Evolutionary conservation across 2,888 invertebrate genomes (phyloP), one percentile per base, ranked within the genome.

Genomic region (Harpalus rufipes): DNA sequence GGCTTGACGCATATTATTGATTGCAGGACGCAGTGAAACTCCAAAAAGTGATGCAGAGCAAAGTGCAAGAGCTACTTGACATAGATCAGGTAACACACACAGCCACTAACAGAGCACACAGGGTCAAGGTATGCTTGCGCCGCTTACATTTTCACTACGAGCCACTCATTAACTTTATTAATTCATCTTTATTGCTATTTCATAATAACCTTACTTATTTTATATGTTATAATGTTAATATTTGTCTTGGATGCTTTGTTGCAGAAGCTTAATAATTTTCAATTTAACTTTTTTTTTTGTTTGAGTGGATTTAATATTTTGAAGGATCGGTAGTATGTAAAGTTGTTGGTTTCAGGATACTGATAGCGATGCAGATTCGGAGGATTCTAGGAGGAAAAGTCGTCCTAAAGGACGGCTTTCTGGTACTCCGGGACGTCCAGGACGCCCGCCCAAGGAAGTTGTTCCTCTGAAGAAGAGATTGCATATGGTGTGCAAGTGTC

Each of bases 381-480:
- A 90, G 85, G 90, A 90, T 12, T 86, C 86, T 44, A 86, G 89
- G 86, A 88, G 88, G 86, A 89, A 89, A 87, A 89, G 89, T 41
- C 89, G 89, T 74, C 88, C 90, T 12, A 89, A 89, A 87, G 89
- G 89, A 44, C 89, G 89, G 86, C 88, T 88, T 79, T 85, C 88
- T 41, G 87, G 88, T 51, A 86, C 88, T 41, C 74, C 87, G 81
- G 86, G 85, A 59, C 85, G 86, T 18, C 82, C 81, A 58, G 87
- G 89, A 18, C 87, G 91, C n/a, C 90, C 91, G 7, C 89, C 91
- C 0, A 91, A 90, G 87, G 90, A 90, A 84, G 88, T 88, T 59
- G 86, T 95, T 72, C 94, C 95, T 0, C 91, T 97, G 10, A 96
- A 95, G 90, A 96, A 96, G 90, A 94, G 97, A 88, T 93, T 98